Conservation (phyloP, 2,113 vertebrate species). For the Pogona vitticeps region DNA sequence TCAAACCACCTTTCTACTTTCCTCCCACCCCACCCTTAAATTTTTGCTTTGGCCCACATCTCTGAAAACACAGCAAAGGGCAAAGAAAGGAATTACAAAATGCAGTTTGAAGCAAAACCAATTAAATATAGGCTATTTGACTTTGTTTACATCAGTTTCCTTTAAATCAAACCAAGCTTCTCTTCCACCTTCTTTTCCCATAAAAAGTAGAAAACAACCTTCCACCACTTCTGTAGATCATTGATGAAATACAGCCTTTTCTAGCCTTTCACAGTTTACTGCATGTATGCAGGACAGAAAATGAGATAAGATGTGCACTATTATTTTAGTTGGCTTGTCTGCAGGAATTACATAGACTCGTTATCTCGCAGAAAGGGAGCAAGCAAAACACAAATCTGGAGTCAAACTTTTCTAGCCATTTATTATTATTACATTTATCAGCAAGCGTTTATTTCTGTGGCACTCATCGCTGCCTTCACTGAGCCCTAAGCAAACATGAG, state of each 20-base stretch:
- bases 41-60: neutral
- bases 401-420: conserved; percentile 45
- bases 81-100: neutral
- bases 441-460: conserved; percentile 59
- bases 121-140: neutral
- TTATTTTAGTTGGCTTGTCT: conserved; percentile 35
- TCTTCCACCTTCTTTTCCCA: neutral
- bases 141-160: neutral
- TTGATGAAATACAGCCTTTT: conserved; percentile 39
- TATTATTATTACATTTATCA: conserved; percentile 58
- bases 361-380: conserved; percentile 8
- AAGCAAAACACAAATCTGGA: conserved; percentile 8
- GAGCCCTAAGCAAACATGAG: conserved; percentile 53
- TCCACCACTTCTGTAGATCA: neutral
- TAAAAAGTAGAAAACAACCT: neutral
- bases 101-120: neutral
- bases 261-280: neutral
- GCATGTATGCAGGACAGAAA: conserved; percentile 26
- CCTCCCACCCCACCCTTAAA: neutral
- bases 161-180: neutral
- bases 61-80: neutral
- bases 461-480: conserved; percentile 29
- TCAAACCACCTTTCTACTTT: neutral
- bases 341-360: neutral
- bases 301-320: neutral